Evolutionary conservation across 2,797 vertebrate species (phyloP), one percentile per base, ranked within the genome.

Genomic region (Sternarchorhynchus goeldii): DNA sequence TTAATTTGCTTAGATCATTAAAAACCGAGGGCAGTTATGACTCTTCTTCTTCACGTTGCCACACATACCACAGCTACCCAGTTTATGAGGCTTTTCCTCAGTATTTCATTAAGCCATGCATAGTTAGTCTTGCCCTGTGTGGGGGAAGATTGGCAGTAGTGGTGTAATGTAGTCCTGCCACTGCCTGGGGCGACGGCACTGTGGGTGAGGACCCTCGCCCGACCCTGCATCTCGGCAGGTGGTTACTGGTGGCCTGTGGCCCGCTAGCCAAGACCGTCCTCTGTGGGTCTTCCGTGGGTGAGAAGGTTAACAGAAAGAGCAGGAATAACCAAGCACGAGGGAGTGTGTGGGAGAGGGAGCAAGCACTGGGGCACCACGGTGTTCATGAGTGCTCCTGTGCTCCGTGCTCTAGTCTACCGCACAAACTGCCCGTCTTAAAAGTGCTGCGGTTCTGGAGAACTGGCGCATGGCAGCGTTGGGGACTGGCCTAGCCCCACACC

Each of bases 301-400:
- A 39, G 75, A 31, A 68, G 78, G 78, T 80, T 79, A 75, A 53
- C 10, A 75, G 73, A 76, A 75, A 85, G 81, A 76, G 73, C 78
- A 73, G 75, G 55, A 69, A 65, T 7, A 41, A 55, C 41, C 10
- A 8, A 45, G 41, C 7, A 8, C 10, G 41, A 12, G 45, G 8
- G 10, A 50, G 10, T 2, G 45, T 12, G 39, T 6, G 39, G 39
- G 39, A 41, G 39, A 10, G 39, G 39, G 39, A 41, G 39, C 14
- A 12, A 1, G 45, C 10, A 10, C 2, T 10, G 45, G 41, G 41
- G 7, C 56, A 29, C 71, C 4, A 21, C 2, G 0, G 34, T 69
- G 84, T 84, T 82, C 80, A 86, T 84, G 77, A 80, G 64, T 34
- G 7, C 32, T 78, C 57, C 69, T 57, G 1, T 25, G 56, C 10